These are phyloP conservation scores for Chelon labrosus DNA, from an alignment of 2,797 vertebrate genomes.

Conservation along the genomic window DNA sequence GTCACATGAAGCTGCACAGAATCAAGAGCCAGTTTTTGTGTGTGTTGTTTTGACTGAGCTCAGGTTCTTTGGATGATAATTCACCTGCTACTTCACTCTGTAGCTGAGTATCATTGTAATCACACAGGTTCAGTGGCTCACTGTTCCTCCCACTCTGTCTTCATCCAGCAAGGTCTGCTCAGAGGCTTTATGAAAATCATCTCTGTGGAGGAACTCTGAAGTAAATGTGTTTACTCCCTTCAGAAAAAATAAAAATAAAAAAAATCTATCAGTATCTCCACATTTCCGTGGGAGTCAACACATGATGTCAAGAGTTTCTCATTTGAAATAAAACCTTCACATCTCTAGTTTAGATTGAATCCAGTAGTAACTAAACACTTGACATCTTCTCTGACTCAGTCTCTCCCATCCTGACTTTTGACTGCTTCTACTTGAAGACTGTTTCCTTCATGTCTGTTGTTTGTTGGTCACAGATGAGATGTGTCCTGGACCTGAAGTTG, in stretches of 20 bases:
- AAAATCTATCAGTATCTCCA: no score
- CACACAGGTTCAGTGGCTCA: conserved; percentile 7
- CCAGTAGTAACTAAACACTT: neutral
- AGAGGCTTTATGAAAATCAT: conserved; percentile 6
- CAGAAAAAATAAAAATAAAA: no score
- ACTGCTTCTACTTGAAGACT: neutral
- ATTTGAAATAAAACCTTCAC: no score
- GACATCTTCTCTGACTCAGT: neutral
- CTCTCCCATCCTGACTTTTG: neutral
- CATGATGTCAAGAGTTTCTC: no score
- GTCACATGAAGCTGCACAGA: neutral
- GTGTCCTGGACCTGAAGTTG: neutral
- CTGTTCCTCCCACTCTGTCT: neutral
- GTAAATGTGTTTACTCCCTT: no score
- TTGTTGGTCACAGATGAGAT: neutral
- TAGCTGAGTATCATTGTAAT: conserved; percentile 13
- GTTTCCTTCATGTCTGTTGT: neutral
- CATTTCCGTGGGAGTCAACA: no score
- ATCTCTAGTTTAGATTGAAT: neutral
- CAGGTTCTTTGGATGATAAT: conserved; percentile 13
- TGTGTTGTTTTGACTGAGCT: neutral
- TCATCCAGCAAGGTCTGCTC: neutral
- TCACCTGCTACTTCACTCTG: conserved; percentile 19
- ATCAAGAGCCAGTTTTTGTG: neutral
- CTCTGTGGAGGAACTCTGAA: no score